phyloP scores from a whole-genome alignment of 2,113 vertebrate species.

The Prunella himalayana region DNA sequence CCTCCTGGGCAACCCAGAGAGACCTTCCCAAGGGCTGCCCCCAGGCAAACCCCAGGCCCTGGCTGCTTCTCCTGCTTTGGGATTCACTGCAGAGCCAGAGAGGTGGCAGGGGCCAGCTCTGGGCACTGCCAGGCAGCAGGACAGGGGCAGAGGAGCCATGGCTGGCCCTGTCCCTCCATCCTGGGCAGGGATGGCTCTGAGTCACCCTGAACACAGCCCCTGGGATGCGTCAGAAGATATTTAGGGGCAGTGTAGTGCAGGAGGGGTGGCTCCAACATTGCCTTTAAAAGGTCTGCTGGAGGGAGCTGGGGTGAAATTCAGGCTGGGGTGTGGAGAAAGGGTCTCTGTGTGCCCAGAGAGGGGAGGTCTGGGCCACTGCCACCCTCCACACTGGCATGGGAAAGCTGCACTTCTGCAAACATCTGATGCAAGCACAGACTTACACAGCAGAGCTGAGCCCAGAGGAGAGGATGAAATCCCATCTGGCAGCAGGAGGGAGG shows the following conservation, averaged over 20 bases:
- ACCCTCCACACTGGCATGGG: fast-evolving
- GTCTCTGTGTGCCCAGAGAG: background rate
- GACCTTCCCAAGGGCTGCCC: background rate
- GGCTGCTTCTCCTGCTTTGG: background rate
- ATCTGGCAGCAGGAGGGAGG: background rate
- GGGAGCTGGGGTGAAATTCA: background rate
- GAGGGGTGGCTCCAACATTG: background rate
- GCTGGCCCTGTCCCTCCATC: background rate
- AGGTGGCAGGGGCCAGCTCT: background rate
- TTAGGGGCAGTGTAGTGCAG: fast-evolving
- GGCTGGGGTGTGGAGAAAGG: background rate
- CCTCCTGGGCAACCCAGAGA: background rate
- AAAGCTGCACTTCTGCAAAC: background rate
- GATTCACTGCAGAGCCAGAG: fast-evolving
- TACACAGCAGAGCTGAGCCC: background rate
- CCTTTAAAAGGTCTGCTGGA: background rate
- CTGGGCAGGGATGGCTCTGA: background rate
- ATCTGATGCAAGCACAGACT: fast-evolving
- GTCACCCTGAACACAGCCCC: background rate
- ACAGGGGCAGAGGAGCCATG: fast-evolving
- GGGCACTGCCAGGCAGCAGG: fast-evolving
- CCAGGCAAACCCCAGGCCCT: fast-evolving
- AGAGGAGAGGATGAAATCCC: background rate
- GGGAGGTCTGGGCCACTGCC: background rate
- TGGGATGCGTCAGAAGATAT: background rate